Conservation (phyloP, 2,888 invertebrate species). For the Thereva unica region DNA sequence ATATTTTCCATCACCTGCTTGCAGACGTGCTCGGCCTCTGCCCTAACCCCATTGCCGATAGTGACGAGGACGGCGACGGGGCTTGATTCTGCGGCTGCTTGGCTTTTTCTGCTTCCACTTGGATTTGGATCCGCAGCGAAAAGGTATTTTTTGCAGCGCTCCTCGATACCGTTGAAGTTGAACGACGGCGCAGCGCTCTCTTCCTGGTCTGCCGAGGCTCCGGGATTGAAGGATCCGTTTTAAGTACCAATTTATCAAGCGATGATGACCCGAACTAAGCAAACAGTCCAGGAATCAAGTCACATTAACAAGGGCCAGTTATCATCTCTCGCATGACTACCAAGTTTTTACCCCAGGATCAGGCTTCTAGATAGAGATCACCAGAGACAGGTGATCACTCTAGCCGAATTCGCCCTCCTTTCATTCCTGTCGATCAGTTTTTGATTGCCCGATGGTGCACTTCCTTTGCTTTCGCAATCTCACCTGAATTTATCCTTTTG, state of each 20-base stretch:
- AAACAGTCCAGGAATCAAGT: conserved; percentile 5
- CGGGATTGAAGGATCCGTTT: conserved; percentile 10
- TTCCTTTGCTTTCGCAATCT: conserved; percentile 30
- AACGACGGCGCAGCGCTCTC: neutral
- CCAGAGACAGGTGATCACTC: conserved; percentile 24
- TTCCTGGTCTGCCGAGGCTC: neutral
- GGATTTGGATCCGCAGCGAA: conserved; percentile 2
- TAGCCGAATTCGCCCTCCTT: conserved; percentile 8
- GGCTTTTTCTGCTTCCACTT: conserved; percentile 5
- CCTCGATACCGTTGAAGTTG: conserved; percentile 18
- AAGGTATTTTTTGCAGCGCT: conserved; percentile 13
- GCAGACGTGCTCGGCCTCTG: conserved; percentile 8
- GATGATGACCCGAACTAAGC: conserved; percentile 22
- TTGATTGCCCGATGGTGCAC: conserved; percentile 32
- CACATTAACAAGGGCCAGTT: conserved; percentile 9
- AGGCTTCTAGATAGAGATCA: conserved; percentile 18
- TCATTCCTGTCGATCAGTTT: conserved; percentile 36
- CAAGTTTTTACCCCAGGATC: neutral
- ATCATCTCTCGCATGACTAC: conserved; percentile 17
- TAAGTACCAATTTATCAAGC: conserved; percentile 14
- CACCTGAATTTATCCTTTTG: conserved; percentile 16
- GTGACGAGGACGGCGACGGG: neutral
- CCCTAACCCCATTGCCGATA: conserved; percentile 19
- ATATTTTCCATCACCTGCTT: conserved; percentile 40
- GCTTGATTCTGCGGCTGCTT: conserved; percentile 4